Evolutionary conservation across 2,888 invertebrate genomes (phyloP), one percentile per base, ranked within the genome.

Genomic region (Philhelius pedissequus): DNA sequence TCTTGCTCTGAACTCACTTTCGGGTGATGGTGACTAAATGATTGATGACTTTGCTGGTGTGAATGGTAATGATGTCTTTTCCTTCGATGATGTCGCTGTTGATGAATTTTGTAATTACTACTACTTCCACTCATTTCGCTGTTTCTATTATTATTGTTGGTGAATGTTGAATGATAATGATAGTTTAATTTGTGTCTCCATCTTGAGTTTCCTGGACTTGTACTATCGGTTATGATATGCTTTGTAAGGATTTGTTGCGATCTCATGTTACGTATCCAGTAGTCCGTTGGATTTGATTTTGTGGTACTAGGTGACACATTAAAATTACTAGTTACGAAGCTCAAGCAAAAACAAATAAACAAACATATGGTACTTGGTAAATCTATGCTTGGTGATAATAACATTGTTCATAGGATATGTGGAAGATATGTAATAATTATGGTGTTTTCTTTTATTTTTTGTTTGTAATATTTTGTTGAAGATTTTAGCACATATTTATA

Each of bases 1-100:
- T 58, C 58, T 22, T 74, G 58, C 18, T 27, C 27, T 11, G 20
- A 43, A 3, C 7, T 22, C 11, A n/a, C 20, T 18, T 32, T 20
- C n/a, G 68, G 6, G 18, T 58, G 70, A 22, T 62, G 69, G 9
- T 62, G 30, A 4, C 7, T 15, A 32, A 43, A 9, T 11, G 48
- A n/a, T 52, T 68, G 64, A 22, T 64, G 80, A 4, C 18, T 62
- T 11, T 83, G 70, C 6, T 79, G 84, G 1, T 84, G 54, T 27
- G 64, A 45, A 18, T 80, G 84, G 18, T 66, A 45, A 13, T 83
- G 84, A 50, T 84, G 84, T 38, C 84, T 64, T 68, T 84, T 84
- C 22, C 70, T 45, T 9, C 80, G 80, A 50, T 75, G 80, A 20
- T 78, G 60, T 0, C 54, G 32, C 6, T 75, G 70, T 22, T 71